Conservation (phyloP, 2,888 invertebrate species). For the Phaedon cochleariae region DNA sequence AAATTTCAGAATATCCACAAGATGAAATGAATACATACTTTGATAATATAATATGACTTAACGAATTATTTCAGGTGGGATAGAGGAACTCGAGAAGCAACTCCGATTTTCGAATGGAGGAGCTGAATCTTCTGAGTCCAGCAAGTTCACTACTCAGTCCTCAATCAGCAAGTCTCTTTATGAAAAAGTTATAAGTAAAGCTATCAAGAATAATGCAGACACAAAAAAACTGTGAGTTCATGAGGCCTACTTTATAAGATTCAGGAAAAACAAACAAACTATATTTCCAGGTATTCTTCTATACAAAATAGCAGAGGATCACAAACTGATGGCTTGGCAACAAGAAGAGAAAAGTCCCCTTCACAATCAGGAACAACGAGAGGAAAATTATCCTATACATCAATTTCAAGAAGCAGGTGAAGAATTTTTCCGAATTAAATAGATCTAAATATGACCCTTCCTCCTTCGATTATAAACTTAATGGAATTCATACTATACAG, state of each 20-base stretch:
- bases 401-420: conserved; percentile 56
- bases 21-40: too few relatives aligned
- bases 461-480: too few relatives aligned
- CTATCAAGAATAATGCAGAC: conserved; percentile 48
- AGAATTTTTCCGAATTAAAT: not conserved
- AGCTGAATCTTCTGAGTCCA: conserved; percentile 58
- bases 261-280: not conserved
- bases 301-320: conserved; percentile 70
- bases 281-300: conserved; percentile 59
- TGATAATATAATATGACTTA: too few relatives aligned
- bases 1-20: too few relatives aligned
- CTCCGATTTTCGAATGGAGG: conserved; percentile 56
- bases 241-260: not conserved
- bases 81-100: conserved; percentile 86
- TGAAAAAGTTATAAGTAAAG: conserved; percentile 72
- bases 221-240: conserved; percentile 55
- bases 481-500: too few relatives aligned
- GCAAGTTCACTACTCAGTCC: conserved; percentile 68
- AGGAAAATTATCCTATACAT: conserved; percentile 61
- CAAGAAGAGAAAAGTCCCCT: conserved; percentile 53
- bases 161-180: conserved; percentile 79
- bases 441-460: too few relatives aligned
- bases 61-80: conserved; percentile 81
- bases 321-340: conserved; percentile 65
- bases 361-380: conserved; percentile 54